phyloP scores from a whole-genome alignment of 2,113 vertebrate genomes.

The Urocitellus parryii region DNA sequence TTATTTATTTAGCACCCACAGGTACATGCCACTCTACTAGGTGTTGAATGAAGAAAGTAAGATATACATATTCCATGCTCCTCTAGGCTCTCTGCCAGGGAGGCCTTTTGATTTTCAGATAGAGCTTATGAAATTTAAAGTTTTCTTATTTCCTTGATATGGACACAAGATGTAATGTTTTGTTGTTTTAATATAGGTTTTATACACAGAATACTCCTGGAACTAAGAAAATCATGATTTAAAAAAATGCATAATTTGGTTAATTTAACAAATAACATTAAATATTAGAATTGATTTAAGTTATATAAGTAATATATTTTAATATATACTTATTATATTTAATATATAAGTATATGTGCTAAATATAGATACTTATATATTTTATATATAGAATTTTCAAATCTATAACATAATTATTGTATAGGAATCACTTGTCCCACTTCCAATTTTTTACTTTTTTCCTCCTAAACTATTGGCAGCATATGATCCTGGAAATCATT shows the following conservation, averaged over 20 bases:
- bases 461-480: background rate
- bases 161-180: background rate
- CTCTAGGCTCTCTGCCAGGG: background rate
- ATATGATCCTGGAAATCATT: background rate
- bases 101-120: slow-evolving; percentile 25
- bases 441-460: background rate
- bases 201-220: background rate
- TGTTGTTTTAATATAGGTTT: slow-evolving; percentile 28
- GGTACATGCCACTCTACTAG: background rate
- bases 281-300: background rate
- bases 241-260: background rate
- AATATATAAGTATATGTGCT: too few relatives aligned
- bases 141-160: background rate
- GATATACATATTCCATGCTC: background rate
- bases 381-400: too few relatives aligned
- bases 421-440: rapidly evolving
- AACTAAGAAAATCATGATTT: background rate
- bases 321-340: too few relatives aligned
- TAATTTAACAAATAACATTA: background rate
- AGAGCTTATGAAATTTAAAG: background rate
- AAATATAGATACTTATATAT: too few relatives aligned
- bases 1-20: slow-evolving; percentile 62
- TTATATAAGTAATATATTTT: background rate
- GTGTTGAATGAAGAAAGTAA: slow-evolving; percentile 11
- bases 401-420: background rate